Base-by-base conservation (phyloP, 2,113 vertebrate species). In the Lepus americanus region DNA sequence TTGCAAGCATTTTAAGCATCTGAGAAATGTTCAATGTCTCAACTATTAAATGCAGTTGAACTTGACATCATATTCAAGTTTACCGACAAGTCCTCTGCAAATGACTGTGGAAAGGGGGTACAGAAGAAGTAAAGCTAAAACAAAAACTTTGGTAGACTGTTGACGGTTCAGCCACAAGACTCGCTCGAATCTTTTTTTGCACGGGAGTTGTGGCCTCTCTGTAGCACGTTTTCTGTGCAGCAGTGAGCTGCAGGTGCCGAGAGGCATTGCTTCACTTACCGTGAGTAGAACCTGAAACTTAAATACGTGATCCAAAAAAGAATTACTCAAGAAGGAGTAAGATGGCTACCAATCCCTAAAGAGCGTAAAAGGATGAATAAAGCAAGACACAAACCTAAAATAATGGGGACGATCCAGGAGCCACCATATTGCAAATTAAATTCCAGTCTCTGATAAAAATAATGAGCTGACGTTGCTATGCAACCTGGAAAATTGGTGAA, bases 31-130 rank as follows among this genome's bases (percentile, higher is more conserved):
- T 72, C 64, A 23, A 0, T 66, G 39, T 89, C 83, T 93, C 89
- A 74, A n/a, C 29, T 91, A 51, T 53, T 87, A 83, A 93, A 84
- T 39, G 39, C 20, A 87, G 27, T 20, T 49, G 83, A 92, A 90
- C 36, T 85, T 67, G 23, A 73, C 31, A 70, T 86, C 3, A 55
- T 67, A 72, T 31, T 49, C 61, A 78, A 59, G 33, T 49, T 4
- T 10, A 16, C 53, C 44, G 44, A 59, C 33, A 73, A 27, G 36
- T 67, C 29, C 4, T 16, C 17, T 12, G 25, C 69, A 64, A 44
- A 85, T 59, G n/a, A 36, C 49, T 39, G 23, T 22, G n/a, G 20
- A 3, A 14, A 80, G 89, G 10, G 63, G 67, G 53, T 39, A 86
- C 0, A 67, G 14, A 9, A 79, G 80, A 88, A 81, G 27, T 33